A percentile compares a stretch with the other conserved stretches of the same genome.
Evolutionary conservation across 2,888 invertebrate genomes (phyloP).

Genomic region (Tanytarsus gracilentus): DNA sequence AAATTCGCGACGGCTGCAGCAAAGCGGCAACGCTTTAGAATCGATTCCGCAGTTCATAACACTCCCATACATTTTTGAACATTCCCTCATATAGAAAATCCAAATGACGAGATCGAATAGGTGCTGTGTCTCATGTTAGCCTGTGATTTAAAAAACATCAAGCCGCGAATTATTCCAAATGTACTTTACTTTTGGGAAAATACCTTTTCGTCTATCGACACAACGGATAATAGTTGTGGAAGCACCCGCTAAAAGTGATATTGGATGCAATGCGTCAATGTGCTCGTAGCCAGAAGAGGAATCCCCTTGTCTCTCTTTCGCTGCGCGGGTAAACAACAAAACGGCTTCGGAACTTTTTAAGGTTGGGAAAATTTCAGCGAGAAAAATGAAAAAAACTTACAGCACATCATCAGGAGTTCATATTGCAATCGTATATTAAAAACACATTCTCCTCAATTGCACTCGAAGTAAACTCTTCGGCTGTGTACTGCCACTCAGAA

Average conservation of each 20-base stretch:
- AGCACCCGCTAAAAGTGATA: slow-evolving; percentile 5
- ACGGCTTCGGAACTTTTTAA: neutral
- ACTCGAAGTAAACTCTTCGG: slow-evolving; percentile 16
- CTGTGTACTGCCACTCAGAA: neutral
- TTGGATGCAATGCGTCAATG: slow-evolving; percentile 8
- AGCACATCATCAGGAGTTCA: slow-evolving; percentile 22
- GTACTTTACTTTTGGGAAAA: slow-evolving; percentile 13
- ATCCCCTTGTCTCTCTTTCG: no score
- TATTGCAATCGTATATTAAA: neutral
- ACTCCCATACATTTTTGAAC: no score
- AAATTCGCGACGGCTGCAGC: no score
- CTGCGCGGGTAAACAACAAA: no score
- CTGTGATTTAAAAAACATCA: slow-evolving; percentile 25
- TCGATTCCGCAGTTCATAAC: no score
- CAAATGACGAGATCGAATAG: neutral
- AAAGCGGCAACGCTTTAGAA: no score
- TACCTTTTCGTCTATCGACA: neutral
- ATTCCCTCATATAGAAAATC: slow-evolving; percentile 11
- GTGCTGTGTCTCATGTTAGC: slow-evolving; percentile 1
- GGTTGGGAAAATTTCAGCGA: slow-evolving; percentile 25
- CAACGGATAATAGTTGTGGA: neutral
- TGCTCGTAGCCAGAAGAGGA: neutral
- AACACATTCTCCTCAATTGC: no score
- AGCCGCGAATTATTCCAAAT: slow-evolving; percentile 29
- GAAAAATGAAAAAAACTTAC: slow-evolving; percentile 28